Evolutionary conservation across 2,797 vertebrate species (phyloP).

Genomic region (Lates japonicus): DNA sequence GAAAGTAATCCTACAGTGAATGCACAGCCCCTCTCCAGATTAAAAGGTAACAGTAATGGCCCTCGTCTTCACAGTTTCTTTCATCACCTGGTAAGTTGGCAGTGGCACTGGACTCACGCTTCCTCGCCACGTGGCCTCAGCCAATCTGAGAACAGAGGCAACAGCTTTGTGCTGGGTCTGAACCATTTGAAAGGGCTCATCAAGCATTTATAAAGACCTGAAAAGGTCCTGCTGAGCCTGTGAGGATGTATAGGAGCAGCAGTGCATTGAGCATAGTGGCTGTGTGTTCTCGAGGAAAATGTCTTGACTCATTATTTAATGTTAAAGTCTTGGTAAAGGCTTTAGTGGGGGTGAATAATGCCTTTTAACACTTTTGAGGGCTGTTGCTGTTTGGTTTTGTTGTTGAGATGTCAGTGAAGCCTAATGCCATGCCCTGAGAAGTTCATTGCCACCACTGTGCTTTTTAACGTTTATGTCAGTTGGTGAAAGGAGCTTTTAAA

Average conservation of each 20-base stretch:
- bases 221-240: constrained; percentile 68
- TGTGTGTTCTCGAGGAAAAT: constrained; percentile 37
- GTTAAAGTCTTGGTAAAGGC: constrained; percentile 29
- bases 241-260: constrained; percentile 59
- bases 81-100: constrained; percentile 65
- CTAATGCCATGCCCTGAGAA: not conserved
- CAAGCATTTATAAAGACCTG: constrained; percentile 79
- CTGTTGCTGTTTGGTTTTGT: constrained; percentile 23
- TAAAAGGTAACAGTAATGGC: constrained; percentile 64
- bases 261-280: constrained; percentile 33
- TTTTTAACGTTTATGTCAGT: constrained; percentile 5
- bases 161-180: constrained; percentile 69
- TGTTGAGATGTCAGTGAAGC: constrained; percentile 14
- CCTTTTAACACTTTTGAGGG: constrained; percentile 14
- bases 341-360: constrained; percentile 24
- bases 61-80: constrained; percentile 53
- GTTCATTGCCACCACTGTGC: not conserved
- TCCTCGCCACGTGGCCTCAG: constrained; percentile 57
- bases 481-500: constrained; percentile 1
- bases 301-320: constrained; percentile 53
- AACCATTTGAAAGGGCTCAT: constrained; percentile 76
- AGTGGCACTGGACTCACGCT: constrained; percentile 55
- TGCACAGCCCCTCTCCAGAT: constrained; percentile 42
- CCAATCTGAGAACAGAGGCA: constrained; percentile 61
- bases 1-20: constrained; percentile 60